These are phyloP conservation scores for Aldrovandia affinis DNA, from an alignment of 2,797 vertebrate genomes.

Conservation along the genomic window DNA sequence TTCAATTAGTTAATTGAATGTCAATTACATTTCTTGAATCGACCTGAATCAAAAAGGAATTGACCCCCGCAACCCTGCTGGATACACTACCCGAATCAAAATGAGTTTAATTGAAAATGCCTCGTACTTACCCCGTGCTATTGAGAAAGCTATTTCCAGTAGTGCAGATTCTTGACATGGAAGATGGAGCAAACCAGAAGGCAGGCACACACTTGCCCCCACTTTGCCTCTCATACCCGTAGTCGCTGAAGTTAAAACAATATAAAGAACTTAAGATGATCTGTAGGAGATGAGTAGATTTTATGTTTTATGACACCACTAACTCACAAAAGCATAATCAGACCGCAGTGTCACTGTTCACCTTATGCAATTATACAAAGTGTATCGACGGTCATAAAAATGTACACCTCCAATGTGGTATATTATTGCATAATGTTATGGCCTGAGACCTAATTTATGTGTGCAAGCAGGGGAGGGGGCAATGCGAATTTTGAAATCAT, in stretches of 20 bases:
- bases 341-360: not conserved
- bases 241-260: slow-evolving; percentile 77
- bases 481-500: not conserved
- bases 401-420: not conserved
- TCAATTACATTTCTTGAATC: too few species aligned
- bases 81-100: not conserved
- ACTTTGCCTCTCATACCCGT: slow-evolving; percentile 89
- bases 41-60: too few species aligned
- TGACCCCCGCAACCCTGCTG: too few species aligned
- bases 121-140: slow-evolving; percentile 87
- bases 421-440: not conserved
- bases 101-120: not conserved
- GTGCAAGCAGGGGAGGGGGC: not conserved
- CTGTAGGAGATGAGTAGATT: not conserved
- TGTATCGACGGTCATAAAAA: not conserved
- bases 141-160: slow-evolving; percentile 92
- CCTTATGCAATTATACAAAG: not conserved
- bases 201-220: slow-evolving; percentile 88
- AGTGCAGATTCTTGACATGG: slow-evolving; percentile 89
- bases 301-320: not conserved
- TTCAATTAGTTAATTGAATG: too few species aligned
- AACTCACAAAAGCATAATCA: not conserved
- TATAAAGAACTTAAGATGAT: too few species aligned
- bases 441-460: not conserved
- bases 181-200: slow-evolving; percentile 93